Evolutionary conservation across 1,140 invertebrate species (phyloP).

Genomic region (Scaptodrosophila lebanonensis): DNA sequence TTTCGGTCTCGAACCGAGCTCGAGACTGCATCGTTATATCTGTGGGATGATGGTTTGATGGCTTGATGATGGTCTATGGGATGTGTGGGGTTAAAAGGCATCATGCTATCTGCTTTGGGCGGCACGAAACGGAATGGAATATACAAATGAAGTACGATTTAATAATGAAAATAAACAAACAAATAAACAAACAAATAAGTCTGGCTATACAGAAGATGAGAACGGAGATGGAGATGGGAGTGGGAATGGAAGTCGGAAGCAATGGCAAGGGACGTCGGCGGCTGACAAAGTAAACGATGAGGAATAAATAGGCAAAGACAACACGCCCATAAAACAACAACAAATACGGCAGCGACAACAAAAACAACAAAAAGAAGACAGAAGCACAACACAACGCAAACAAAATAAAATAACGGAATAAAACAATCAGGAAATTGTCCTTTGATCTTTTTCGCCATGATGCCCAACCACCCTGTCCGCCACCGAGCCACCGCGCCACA

Average conservation of each 20-base stretch:
- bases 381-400: constrained; percentile 38
- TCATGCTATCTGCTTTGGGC: not conserved
- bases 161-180: constrained; percentile 63
- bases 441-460: constrained; percentile 60
- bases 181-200: constrained; percentile 29
- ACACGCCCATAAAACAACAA: constrained; percentile 58
- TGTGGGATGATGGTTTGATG: no score
- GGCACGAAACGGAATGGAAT: constrained; percentile 33
- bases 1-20: no score
- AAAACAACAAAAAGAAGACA: constrained; percentile 15
- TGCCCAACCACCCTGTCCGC: not conserved
- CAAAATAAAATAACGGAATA: constrained; percentile 74
- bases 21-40: not conserved
- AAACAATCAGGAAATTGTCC: constrained; percentile 74
- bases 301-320: constrained; percentile 63
- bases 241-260: not conserved
- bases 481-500: not conserved
- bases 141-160: constrained; percentile 55
- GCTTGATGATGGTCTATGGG: no score
- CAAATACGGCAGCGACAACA: constrained; percentile 40
- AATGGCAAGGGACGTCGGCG: not conserved
- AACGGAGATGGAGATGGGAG: not conserved
- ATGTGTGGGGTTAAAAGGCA: not conserved
- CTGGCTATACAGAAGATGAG: constrained; percentile 21
- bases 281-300: constrained; percentile 51